Base-by-base conservation (phyloP, 2,113 vertebrate genomes). In the Spea bombifrons region DNA sequence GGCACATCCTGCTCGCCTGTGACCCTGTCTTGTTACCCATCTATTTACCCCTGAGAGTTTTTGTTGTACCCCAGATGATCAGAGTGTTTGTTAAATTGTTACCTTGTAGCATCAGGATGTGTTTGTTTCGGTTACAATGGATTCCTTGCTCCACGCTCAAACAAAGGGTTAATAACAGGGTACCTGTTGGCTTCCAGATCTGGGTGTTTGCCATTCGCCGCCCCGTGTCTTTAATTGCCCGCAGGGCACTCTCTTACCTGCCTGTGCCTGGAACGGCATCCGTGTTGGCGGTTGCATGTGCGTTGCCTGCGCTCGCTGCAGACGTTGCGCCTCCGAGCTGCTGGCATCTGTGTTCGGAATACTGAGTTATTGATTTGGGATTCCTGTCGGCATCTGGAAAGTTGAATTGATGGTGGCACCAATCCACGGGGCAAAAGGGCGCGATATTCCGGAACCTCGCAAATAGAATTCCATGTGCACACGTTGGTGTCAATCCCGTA, bases 381-480 rank as follows among this genome's bases (percentile, higher is more conserved):
- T 71, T 50, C 48, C 50, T 71, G 16, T 16, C 69, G 30, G 49
- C 50, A 53, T 53, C 48, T 53, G 15, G 9, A 53, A 71, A 71
- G 47, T 71, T 50, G 67, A 50, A 70, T 70, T 49, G 67, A 70
- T 50, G 48, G 67, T 50, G 46, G 49, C 47, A 70, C 4, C n/a
- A 10, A 30, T 30, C 30, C 30, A 30, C 30, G 30, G 30, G 30
- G 30, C 30, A 30, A 30, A 30, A 1, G 30, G 30, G 30, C 1
- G 30, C 30, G 30, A 30, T 30, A 30, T 30, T 30, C 30, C 30
- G 30, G 30, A 30, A 30, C 30, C 30, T 30, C 30, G 30, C 30
- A 30, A 30, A 30, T 30, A 30, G 30, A 30, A 30, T 30, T 30
- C 30, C 30, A 30, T 30, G 30, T 30, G 30, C 1, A 30, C 2